Conservation (phyloP, 2,888 invertebrate species). For the Cheilosia vernalis region DNA sequence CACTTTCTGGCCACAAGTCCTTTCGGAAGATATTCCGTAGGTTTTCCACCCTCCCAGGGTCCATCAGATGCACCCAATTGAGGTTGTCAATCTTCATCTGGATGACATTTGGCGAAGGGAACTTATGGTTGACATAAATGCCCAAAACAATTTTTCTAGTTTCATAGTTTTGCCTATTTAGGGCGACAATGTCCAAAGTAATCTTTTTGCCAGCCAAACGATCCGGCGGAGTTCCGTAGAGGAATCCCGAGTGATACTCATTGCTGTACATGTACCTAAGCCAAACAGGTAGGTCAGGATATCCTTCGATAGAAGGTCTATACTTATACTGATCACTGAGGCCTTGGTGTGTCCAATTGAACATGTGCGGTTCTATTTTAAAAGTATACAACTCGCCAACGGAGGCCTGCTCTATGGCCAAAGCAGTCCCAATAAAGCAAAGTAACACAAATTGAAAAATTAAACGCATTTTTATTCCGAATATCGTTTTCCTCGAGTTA, state of each 20-base stretch:
- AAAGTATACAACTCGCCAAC: constrained; percentile 90
- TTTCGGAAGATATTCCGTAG: constrained; percentile 91
- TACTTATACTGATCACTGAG: constrained; percentile 84
- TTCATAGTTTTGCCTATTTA: constrained; percentile 91
- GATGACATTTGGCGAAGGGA: constrained; percentile 89
- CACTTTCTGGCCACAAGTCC: constrained; percentile 91
- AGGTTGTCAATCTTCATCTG: constrained; percentile 95
- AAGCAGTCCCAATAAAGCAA: constrained; percentile 8
- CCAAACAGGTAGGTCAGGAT: constrained; percentile 94
- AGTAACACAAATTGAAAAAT: constrained; percentile 10
- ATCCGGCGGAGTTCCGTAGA: constrained; percentile 93
- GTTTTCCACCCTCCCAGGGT: constrained; percentile 88
- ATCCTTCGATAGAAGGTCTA: constrained; percentile 89
- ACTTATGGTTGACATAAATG: constrained; percentile 87
- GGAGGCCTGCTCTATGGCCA: constrained; percentile 79
- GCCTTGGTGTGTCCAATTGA: constrained; percentile 88
- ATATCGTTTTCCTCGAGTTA: not conserved
- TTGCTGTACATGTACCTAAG: constrained; percentile 92
- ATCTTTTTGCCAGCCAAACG: constrained; percentile 84
- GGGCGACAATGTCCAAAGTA: constrained; percentile 89
- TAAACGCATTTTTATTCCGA: constrained; percentile 30
- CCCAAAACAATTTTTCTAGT: constrained; percentile 87
- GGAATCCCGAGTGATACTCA: constrained; percentile 90
- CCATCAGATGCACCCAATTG: constrained; percentile 94
- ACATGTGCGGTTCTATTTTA: constrained; percentile 89